Evolutionary conservation across 2,888 invertebrate genomes (phyloP).

Genomic region (Archaeoteleia sp.): DNA sequence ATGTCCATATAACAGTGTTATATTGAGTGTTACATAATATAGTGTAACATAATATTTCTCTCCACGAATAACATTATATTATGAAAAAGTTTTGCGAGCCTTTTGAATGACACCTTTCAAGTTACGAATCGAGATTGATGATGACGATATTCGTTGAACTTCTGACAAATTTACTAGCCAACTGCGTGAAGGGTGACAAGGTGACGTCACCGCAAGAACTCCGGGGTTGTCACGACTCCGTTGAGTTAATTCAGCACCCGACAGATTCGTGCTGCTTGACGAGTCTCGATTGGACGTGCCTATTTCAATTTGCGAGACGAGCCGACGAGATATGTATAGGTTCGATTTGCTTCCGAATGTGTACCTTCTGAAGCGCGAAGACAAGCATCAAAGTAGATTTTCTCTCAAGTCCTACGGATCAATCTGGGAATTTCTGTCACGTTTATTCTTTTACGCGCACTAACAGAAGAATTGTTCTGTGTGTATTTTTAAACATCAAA

Average conservation of each 20-base stretch:
- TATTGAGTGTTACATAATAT: too few species aligned
- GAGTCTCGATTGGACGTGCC: slow-evolving; percentile 11
- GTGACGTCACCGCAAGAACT: slow-evolving; percentile 13
- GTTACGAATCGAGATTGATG: too few species aligned
- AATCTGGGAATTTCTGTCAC: neutral
- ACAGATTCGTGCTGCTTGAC: slow-evolving; percentile 15
- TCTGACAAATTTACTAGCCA: too few species aligned
- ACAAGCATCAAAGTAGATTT: slow-evolving; percentile 3
- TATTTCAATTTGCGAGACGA: slow-evolving; percentile 7
- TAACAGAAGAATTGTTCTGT: neutral
- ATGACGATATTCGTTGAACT: too few species aligned
- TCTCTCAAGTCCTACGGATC: neutral
- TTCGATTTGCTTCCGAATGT: neutral
- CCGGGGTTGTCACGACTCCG: slow-evolving; percentile 8
- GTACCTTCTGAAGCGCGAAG: neutral
- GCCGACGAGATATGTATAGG: slow-evolving; percentile 4
- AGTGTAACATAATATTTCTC: too few species aligned
- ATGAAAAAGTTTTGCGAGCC: too few species aligned
- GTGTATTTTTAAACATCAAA: too few species aligned
- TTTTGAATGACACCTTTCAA: too few species aligned
- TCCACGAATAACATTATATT: too few species aligned
- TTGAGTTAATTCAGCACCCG: slow-evolving; percentile 19
- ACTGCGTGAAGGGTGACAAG: neutral
- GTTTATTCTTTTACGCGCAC: neutral
- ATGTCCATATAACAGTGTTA: too few species aligned